Conservation (phyloP, 1,140 invertebrate genomes). For the Druon quercuslanigerum region DNA sequence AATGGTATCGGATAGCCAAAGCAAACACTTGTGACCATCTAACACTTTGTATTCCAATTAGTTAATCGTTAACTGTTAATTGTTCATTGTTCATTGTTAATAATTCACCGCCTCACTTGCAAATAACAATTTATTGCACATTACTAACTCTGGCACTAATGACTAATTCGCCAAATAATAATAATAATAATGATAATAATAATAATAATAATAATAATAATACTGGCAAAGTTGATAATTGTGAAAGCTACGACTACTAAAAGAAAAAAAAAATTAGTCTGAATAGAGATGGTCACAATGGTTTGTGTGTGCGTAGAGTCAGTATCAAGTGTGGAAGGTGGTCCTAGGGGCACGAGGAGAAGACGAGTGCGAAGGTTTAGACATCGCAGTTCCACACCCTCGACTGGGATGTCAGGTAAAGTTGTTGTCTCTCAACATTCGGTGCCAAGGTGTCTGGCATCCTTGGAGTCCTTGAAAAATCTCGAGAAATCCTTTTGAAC, state of each 20-base stretch:
- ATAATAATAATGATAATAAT: too few relatives aligned
- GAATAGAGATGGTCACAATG: conserved; percentile 75
- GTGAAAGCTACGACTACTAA: too few relatives aligned
- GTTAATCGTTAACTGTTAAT: conserved; percentile 34
- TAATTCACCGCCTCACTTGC: conserved; percentile 18
- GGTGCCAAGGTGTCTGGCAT: too few relatives aligned
- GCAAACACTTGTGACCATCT: conserved; percentile 75
- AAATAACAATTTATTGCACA: conserved; percentile 52
- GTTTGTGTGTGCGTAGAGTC: conserved; percentile 76
- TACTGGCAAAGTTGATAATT: too few relatives aligned
- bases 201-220: too few relatives aligned
- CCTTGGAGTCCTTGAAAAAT: too few relatives aligned
- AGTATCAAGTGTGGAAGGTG: conserved; percentile 78
- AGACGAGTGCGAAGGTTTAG: conserved; percentile 66
- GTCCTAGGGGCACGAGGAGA: conserved; percentile 74
- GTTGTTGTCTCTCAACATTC: too few relatives aligned
- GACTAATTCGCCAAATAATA: not conserved
- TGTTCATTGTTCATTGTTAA: too few relatives aligned
- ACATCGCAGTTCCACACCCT: conserved; percentile 72
- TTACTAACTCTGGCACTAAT: conserved; percentile 48
- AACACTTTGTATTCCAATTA: conserved; percentile 48
- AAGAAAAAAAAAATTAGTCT: too few relatives aligned
- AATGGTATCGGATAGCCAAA: conserved; percentile 28
- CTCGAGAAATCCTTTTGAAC: too few relatives aligned
- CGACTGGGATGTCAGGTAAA: conserved; percentile 30